Evolutionary conservation across 2,888 invertebrate genomes (phyloP), one percentile per base, ranked within the genome.

Genomic region (Mythimna lalbum): DNA sequence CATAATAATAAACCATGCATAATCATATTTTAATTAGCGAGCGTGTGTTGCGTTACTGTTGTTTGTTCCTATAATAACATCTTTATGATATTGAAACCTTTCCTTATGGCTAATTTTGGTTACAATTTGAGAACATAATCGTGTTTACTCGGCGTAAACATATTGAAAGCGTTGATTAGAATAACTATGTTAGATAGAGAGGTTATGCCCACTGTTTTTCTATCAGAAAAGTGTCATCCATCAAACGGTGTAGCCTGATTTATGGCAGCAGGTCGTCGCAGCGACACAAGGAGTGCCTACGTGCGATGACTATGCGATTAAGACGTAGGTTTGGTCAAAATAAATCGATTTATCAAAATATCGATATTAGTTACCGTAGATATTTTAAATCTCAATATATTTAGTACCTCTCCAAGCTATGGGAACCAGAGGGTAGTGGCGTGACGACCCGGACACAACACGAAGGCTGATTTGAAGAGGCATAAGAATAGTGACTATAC

Each of bases 171-270:
- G 52, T 62, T 67, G 57, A 68, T 66, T 73, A 62, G 19, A 72
- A 78, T 76, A 72, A 80, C 67, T 69, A 78, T 56, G 59, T 65
- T 62, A 86, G 86, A 90, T 88, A 88, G 81, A 85, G 70, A 76
- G 76, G 81, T 81, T 80, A 76, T 76, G 68, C 64, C 53, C 66
- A 78, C 78, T 83, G 84, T 82, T 93, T 94, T 93, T 93, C 91
- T 87, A 86, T 84, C 81, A 87, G 82, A 86, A 88, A 89, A 89
- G 88, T 87, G 90, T 92, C 93, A 94, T 94, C 91, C 88, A 94
- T 94, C 94, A 94, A 90, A 89, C 86, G 86, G 89, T 87, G 91
- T 89, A 92, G 92, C 92, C 94, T 95, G 95, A 95, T 95, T 95
- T 94, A 95, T 94, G 93, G 92, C 90, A 89, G 89, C 81, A 89